Evolutionary conservation across 1,140 invertebrate genomes (phyloP).

Genomic region (Leptinotarsa texana): DNA sequence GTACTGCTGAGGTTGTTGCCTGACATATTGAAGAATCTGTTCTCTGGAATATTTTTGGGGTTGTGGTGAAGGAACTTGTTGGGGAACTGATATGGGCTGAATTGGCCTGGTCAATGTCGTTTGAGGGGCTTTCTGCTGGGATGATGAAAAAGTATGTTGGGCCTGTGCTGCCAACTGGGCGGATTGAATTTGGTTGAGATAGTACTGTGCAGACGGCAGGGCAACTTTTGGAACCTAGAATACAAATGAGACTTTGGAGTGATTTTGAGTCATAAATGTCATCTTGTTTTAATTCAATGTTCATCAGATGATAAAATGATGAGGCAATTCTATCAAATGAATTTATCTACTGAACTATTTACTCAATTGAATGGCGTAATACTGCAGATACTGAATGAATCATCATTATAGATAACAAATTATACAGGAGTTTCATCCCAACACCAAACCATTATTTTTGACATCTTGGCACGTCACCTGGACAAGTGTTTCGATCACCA

Average conservation of each 20-base stretch:
- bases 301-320: too few species aligned
- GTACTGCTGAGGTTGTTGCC: slow-evolving; percentile 7
- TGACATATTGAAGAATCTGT: not conserved
- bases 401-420: too few species aligned
- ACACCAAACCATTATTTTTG: too few species aligned
- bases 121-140: not conserved
- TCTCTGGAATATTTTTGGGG: slow-evolving; percentile 11
- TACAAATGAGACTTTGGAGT: not conserved
- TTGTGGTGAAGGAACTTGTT: not conserved
- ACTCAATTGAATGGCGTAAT: too few species aligned
- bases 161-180: slow-evolving; percentile 7
- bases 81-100: not conserved
- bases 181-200: slow-evolving; percentile 7
- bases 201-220: not conserved
- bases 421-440: too few species aligned
- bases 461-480: too few species aligned
- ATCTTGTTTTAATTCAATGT: too few species aligned
- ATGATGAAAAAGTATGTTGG: not conserved
- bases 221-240: slow-evolving; percentile 16
- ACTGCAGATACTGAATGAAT: too few species aligned
- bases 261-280: too few species aligned
- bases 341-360: too few species aligned
- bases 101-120: not conserved
- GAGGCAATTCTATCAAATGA: too few species aligned
- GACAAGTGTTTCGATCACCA: too few species aligned